These are phyloP conservation scores for Ferdinandea cuprea DNA, from an alignment of 2,888 invertebrate genomes.

Conservation along the genomic window DNA sequence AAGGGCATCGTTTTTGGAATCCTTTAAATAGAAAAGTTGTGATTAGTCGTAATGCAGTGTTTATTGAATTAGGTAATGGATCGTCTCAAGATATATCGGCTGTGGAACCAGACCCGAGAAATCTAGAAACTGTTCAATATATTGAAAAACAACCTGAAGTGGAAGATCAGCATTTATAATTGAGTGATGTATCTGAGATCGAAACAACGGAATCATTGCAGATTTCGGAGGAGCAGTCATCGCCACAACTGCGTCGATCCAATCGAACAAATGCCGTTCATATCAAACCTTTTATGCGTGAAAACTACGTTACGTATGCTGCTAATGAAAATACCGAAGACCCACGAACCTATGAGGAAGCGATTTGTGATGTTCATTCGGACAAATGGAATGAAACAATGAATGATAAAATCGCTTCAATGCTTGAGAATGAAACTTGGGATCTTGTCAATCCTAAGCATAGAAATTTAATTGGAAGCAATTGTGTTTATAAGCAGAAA, in stretches of 20 bases:
- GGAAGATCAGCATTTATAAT: neutral
- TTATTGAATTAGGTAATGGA: too few species aligned
- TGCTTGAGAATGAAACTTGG: neutral
- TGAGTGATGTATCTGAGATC: neutral
- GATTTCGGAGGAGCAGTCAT: neutral
- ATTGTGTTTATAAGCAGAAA: constrained; percentile 53
- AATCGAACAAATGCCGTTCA: neutral
- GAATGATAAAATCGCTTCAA: neutral
- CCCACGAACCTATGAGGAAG: neutral
- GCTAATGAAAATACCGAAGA: neutral
- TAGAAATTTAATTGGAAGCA: neutral
- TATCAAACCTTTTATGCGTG: neutral
- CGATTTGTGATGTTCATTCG: too few species aligned
- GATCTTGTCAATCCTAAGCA: neutral
- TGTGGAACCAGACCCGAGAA: neutral
- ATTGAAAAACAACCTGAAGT: neutral
- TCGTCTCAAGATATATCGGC: neutral
- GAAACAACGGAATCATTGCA: neutral
- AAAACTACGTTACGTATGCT: neutral
- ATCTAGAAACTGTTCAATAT: too few species aligned
- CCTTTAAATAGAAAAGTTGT: neutral
- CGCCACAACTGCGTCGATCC: neutral
- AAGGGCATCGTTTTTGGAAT: constrained; percentile 14
- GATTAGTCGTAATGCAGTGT: constrained; percentile 4
- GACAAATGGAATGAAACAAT: neutral